Conservation (phyloP, 2,888 invertebrate species). For the Epirrhoe alternata region DNA sequence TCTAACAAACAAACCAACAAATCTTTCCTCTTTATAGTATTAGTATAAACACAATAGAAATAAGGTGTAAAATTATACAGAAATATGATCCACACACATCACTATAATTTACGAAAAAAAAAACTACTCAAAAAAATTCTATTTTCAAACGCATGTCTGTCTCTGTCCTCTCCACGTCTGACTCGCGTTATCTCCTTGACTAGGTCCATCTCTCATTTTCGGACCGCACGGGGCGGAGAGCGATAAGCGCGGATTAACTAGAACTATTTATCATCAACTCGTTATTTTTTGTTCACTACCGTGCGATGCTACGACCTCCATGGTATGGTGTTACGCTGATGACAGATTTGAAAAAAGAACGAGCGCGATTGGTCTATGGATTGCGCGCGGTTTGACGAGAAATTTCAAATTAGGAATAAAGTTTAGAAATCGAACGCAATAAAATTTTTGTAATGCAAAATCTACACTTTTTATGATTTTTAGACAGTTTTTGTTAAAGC, state of each 20-base stretch:
- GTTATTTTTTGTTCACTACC: conserved; percentile 77
- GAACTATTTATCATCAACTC: conserved; percentile 81
- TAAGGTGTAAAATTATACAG: too few relatives aligned
- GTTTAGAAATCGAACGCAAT: background rate
- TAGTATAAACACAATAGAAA: too few relatives aligned
- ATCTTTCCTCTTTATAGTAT: too few relatives aligned
- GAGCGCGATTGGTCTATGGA: conserved; percentile 12
- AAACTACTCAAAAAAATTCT: too few relatives aligned
- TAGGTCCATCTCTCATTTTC: conserved; percentile 81
- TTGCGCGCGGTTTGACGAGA: conserved; percentile 16
- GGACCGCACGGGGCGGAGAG: conserved; percentile 80
- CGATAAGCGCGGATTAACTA: conserved; percentile 83
- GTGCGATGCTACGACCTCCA: conserved; percentile 66
- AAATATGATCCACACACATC: too few relatives aligned
- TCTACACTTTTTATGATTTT: background rate
- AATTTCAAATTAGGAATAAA: background rate
- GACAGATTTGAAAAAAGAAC: conserved; percentile 45
- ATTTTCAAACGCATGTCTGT: background rate
- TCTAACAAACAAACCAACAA: too few relatives aligned
- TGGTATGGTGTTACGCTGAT: conserved; percentile 50
- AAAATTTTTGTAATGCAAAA: background rate
- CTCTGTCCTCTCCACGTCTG: conserved; percentile 50
- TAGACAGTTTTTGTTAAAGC: too few relatives aligned
- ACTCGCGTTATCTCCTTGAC: conserved; percentile 71
- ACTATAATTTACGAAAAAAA: too few relatives aligned